Base-by-base conservation (phyloP, 2,113 vertebrate genomes). In the Albula glossodonta region DNA sequence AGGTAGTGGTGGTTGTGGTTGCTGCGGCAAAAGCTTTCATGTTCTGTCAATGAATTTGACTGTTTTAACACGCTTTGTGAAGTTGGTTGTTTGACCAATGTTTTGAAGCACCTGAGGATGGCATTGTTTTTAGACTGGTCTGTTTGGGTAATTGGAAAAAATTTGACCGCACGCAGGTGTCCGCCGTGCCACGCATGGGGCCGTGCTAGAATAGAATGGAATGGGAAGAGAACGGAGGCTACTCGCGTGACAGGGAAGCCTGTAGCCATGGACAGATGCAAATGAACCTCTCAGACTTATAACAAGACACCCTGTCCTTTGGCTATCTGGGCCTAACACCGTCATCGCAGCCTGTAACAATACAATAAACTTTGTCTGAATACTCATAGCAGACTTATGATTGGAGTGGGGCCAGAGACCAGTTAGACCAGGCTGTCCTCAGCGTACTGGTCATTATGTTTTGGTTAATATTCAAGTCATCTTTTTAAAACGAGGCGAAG, bases 151-250 rank as follows among this genome's bases (percentile, higher is more conserved):
- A 51, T 78, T 86, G 51, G 53, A 53, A 89, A 87, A 83, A 19
- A 87, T 87, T 83, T 50, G 84, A 56, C 49, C 9, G 41, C 85
- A 82, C 89, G 86, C 87, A 88, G 86, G 84, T 89, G 87, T 83
- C 74, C 57, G 25, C 70, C 41, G 49, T 57, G 53, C 22, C 31
- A 77, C 50, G 7, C 31, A 77, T 31, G 85, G 51, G 78, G 77
- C 51, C 51, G 82, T 63, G 86, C 70, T 66, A 63, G 81, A 89
- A 82, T 66, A 63, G 81, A 89, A 82, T 80, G 48, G 82, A 85
- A 87, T 84, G 77, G 79, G 80, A 83, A 83, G 82, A 51, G 84
- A 56, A 78, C 84, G 84, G 87, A 91, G 85, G 83, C 91, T 90
- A 88, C 91, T 86, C 89, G 88, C 80, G 85, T 88, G 85, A 84